Evolutionary conservation across 2,797 vertebrate species (phyloP), one percentile per base, ranked within the genome.

Genomic region (Aplochiton taeniatus): DNA sequence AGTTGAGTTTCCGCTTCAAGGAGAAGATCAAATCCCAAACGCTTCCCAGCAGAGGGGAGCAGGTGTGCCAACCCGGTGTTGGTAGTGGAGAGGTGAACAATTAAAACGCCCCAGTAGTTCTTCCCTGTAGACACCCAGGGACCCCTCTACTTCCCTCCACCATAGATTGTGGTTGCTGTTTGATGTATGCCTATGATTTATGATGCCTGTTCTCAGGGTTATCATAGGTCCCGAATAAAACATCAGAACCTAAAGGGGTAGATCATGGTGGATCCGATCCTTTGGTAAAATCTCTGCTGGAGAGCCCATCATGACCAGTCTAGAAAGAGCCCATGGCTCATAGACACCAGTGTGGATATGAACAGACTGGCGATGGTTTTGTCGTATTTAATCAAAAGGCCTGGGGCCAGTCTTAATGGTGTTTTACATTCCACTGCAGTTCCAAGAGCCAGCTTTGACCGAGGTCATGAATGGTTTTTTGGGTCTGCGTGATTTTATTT

Each of bases 1-100:
- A 86, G 82, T 82, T 91, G 87, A 91, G 90, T 65, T 88, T 92
- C 9, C 69, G 82, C 6, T 92, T 85, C 85, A 90, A 76, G 50
- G 81, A 92, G 80, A 88, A 78, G 79, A 58, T 92, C 73, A 84
- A 68, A 73, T 77, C 62, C 72, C 82, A 85, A 47, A 63, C 66
- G 0, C 61, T 56, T 13, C 45, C 51, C 13, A 44, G 66, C 20
- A 61, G 51, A 19, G 78, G 77, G 0, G 65, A 89, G 57, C 81
- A 89, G 86, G 88, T 91, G 83, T 8, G 58, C 44, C 58, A 20
- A 45, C n/a, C 43, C 54, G 63, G 54, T 50, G 12, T 45, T 18
- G 42, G 49, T 69, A 17, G 11, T 62, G 18, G 65, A 57, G 57
- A 18, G 46, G 41, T 63, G 60, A 19, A 43, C 8, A 17, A 47